These are phyloP conservation scores for Poeciliopsis infans DNA, from an alignment of 2,797 vertebrate species.

Conservation along the genomic window DNA sequence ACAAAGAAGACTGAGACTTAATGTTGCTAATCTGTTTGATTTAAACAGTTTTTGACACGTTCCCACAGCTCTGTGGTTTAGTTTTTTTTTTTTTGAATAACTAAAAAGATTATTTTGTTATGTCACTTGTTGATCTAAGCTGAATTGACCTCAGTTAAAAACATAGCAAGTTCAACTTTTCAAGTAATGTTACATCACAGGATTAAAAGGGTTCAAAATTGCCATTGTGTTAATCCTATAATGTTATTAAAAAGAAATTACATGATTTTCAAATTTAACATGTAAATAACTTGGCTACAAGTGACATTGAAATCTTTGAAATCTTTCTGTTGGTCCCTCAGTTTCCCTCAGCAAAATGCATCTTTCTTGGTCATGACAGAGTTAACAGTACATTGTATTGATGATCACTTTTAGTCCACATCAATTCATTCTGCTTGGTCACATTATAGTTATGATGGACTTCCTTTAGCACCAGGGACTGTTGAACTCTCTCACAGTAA, in stretches of 20 bases:
- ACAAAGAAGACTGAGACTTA: not conserved
- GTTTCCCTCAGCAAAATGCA: conserved; percentile 4
- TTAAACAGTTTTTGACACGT: not conserved
- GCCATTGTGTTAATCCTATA: not conserved
- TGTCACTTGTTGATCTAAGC: not conserved
- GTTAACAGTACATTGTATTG: conserved; percentile 12
- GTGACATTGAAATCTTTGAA: not conserved
- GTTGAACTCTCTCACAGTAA: not conserved
- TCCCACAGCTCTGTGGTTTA: not conserved
- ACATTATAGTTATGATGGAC: conserved; percentile 6
- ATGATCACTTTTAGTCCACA: conserved; percentile 37
- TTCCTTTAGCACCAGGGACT: not conserved
- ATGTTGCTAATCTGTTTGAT: not conserved
- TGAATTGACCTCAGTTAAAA: not conserved
- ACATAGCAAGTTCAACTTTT: not conserved
- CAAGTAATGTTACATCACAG: not conserved
- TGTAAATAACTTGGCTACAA: not conserved
- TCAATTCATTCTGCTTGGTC: conserved; percentile 48
- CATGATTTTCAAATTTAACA: not conserved
- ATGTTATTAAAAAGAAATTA: not conserved
- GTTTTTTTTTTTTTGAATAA: not conserved
- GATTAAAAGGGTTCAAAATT: not conserved
- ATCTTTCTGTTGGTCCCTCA: not conserved
- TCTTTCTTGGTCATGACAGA: conserved; percentile 14
- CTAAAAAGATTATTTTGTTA: not conserved